phyloP scores from a whole-genome alignment of 2,113 vertebrate genomes.

The Phyllostomus hastatus region DNA sequence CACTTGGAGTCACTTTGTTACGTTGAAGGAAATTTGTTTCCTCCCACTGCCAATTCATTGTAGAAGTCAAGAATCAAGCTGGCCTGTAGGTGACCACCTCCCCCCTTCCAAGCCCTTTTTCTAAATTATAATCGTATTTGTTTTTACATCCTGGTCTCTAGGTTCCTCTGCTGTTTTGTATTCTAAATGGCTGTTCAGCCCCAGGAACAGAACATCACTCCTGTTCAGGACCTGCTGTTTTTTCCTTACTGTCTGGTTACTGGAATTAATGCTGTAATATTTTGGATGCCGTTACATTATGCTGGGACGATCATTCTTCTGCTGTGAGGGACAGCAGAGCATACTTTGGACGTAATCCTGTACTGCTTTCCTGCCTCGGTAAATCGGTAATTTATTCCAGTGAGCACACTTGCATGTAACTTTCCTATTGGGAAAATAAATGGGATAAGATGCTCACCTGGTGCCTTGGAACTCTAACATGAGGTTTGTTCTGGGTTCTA shows the following conservation, averaged over 20 bases:
- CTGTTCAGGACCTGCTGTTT: not conserved
- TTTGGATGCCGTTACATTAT: conserved; percentile 28
- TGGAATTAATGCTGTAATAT: conserved; percentile 46
- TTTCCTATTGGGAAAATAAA: conserved; percentile 50
- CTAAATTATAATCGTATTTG: conserved; percentile 7
- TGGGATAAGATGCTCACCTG: not conserved
- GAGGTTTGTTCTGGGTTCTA: conserved; percentile 6
- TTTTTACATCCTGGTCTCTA: conserved; percentile 3
- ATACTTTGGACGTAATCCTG: conserved; percentile 19
- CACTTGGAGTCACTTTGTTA: not conserved
- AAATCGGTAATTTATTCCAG: conserved; percentile 52
- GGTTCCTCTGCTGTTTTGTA: not conserved
- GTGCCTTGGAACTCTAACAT: not conserved
- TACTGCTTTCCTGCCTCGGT: conserved; percentile 32
- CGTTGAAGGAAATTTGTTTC: conserved; percentile 27
- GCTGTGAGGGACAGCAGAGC: not conserved
- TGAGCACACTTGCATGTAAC: conserved; percentile 20
- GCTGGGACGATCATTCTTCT: conserved; percentile 7
- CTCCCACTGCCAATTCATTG: conserved; percentile 8
- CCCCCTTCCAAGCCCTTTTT: conserved; percentile 14
- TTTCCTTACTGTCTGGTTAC: conserved; percentile 22
- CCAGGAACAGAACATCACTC: not conserved
- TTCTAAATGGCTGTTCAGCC: conserved; percentile 37
- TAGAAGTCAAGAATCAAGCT: conserved; percentile 40
- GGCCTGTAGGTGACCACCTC: not conserved